Conservation (phyloP, 2,113 vertebrate species). For the Anas platyrhynchos region DNA sequence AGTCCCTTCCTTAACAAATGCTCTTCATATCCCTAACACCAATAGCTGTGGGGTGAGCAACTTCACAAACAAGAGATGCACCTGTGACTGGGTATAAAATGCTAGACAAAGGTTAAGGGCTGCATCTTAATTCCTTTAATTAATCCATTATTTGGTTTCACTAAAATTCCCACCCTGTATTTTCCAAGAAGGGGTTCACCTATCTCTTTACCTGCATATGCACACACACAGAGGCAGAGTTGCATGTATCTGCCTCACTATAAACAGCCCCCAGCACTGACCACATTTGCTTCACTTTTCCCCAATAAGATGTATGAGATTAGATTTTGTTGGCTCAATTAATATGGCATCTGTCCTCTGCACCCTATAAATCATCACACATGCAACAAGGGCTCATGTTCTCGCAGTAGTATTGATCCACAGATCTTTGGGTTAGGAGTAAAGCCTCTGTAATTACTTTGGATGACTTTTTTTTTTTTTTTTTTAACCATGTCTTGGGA, state of each 20-base stretch:
- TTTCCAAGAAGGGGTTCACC: not conserved
- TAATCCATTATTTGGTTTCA: not conserved
- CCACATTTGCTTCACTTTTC: slow-evolving; percentile 1
- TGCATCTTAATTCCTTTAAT: not conserved
- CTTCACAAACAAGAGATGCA: not conserved
- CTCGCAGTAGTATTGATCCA: slow-evolving; percentile 53
- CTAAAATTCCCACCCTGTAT: not conserved
- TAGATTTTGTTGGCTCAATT: slow-evolving; percentile 8
- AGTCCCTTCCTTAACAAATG: not conserved
- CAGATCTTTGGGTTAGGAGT: slow-evolving; percentile 41
- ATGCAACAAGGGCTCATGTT: slow-evolving; percentile 29
- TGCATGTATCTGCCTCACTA: not conserved
- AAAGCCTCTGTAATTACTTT: slow-evolving; percentile 75
- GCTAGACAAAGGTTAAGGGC: not conserved
- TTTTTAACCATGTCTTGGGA: slow-evolving; percentile 38
- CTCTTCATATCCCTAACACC: not conserved
- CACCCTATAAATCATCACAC: slow-evolving; percentile 24
- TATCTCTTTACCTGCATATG: accelerated
- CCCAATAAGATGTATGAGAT: not conserved
- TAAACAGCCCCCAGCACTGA: not conserved
- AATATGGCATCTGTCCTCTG: slow-evolving; percentile 23
- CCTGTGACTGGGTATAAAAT: not conserved
- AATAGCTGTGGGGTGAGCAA: accelerated
- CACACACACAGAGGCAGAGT: accelerated
- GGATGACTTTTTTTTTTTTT: slow-evolving; percentile 19